These are phyloP conservation scores for Colletes gigas DNA, from an alignment of 1,140 invertebrate genomes.

Conservation along the genomic window DNA sequence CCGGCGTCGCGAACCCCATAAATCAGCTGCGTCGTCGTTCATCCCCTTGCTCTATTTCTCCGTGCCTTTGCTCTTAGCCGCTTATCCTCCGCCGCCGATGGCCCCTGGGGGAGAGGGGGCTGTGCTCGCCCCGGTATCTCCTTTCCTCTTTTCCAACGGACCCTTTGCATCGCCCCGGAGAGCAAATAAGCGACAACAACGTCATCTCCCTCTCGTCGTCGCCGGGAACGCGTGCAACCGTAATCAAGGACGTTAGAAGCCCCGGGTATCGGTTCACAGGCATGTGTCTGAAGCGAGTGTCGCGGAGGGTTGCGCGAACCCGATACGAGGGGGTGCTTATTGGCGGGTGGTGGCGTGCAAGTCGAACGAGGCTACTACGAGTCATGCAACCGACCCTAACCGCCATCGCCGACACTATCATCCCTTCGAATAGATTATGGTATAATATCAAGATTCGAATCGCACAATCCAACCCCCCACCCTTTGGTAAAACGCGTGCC, in stretches of 20 bases:
- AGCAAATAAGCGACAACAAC: constrained; percentile 68
- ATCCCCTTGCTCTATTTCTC: constrained; percentile 46
- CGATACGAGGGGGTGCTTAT: constrained; percentile 47
- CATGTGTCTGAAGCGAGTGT: background rate
- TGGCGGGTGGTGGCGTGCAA: constrained; percentile 65
- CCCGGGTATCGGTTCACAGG: background rate
- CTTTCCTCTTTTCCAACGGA: constrained; percentile 21
- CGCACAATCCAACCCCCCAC: constrained; percentile 56
- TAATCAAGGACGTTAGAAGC: constrained; percentile 46
- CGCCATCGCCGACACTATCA: constrained; percentile 66
- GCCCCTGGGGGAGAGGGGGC: background rate
- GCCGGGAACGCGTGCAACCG: constrained; percentile 17
- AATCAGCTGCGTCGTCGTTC: constrained; percentile 62
- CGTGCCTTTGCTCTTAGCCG: constrained; percentile 18
- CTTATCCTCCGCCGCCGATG: background rate
- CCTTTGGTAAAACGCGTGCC: background rate
- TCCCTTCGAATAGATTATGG: constrained; percentile 70
- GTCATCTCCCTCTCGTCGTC: background rate
- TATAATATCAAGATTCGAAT: constrained; percentile 68
- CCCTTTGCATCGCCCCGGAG: constrained; percentile 49
- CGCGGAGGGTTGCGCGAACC: constrained; percentile 24
- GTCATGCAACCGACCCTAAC: constrained; percentile 69
- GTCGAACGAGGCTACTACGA: constrained; percentile 55
- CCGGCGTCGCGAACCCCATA: constrained; percentile 54
- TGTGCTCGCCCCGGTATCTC: background rate